These are phyloP conservation scores for Labeo catla DNA, from an alignment of 2,113 vertebrate species.

Conservation along the genomic window DNA sequence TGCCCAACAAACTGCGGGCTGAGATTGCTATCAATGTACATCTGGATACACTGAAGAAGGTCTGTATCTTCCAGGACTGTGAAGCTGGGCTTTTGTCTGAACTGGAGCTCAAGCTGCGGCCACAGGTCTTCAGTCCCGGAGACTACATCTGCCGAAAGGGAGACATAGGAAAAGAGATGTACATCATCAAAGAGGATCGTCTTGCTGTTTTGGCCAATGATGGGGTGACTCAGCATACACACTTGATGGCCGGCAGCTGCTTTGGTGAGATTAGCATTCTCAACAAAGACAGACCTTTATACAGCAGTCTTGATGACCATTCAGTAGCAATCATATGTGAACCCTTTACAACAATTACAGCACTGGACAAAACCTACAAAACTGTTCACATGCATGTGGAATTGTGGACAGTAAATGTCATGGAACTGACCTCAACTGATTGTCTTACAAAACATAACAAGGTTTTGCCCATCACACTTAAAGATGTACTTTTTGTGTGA, in stretches of 20 bases:
- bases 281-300: no score
- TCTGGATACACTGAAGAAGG: constrained; percentile 93
- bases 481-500: background rate
- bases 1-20: constrained; percentile 91
- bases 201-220: no score
- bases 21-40: constrained; percentile 98
- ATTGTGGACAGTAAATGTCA: background rate
- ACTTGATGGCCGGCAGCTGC: constrained; percentile 51
- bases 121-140: no score
- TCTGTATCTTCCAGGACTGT: constrained; percentile 94
- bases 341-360: background rate
- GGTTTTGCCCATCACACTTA: background rate
- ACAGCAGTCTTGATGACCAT: no score
- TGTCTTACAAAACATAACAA: background rate
- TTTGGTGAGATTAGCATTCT: constrained; percentile 51
- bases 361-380: background rate
- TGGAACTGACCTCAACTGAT: background rate
- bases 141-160: no score
- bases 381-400: background rate
- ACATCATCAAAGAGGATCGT: no score
- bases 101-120: no score
- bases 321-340: no score
- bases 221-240: no score
- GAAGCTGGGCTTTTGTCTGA: constrained; percentile 75
- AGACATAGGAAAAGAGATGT: no score